A percentile compares a stretch with the other conserved stretches of the same genome.
Conservation (phyloP, 1,140 invertebrate genomes). For the Megathymus violae region DNA sequence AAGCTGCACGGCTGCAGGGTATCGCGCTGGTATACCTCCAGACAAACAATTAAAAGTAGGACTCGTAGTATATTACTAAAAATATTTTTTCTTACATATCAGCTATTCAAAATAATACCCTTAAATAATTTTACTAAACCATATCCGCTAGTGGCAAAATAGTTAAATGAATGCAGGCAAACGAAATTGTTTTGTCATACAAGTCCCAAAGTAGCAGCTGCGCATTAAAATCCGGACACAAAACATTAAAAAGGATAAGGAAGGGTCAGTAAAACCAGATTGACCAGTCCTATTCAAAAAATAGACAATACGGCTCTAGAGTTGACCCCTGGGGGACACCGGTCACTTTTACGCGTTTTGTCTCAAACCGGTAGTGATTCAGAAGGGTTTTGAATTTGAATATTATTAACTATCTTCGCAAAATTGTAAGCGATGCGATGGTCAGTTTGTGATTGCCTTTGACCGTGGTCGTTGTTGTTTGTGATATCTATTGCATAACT, state of each 20-base stretch:
- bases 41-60: background rate
- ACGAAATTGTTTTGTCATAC: conserved; percentile 50
- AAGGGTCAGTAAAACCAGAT: conserved; percentile 80
- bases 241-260: conserved; percentile 65
- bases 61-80: too few relatives aligned
- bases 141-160: conserved; percentile 23
- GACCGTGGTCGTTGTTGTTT: conserved; percentile 44
- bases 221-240: conserved; percentile 53
- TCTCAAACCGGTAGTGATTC: conserved; percentile 68
- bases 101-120: too few relatives aligned
- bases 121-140: too few relatives aligned
- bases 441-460: conserved; percentile 69
- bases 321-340: conserved; percentile 75
- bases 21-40: too few relatives aligned
- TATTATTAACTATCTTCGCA: conserved; percentile 58
- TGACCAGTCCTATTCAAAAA: conserved; percentile 75
- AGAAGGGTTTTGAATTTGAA: conserved; percentile 63
- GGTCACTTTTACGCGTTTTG: conserved; percentile 67
- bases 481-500: conserved; percentile 41
- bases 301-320: conserved; percentile 71
- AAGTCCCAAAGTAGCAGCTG: conserved; percentile 64
- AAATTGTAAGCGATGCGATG: conserved; percentile 49
- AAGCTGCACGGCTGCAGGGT: too few relatives aligned
- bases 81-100: too few relatives aligned
- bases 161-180: conserved; percentile 28